Evolutionary conservation across 2,113 vertebrate genomes (phyloP).

Genomic region (Ameiurus melas): DNA sequence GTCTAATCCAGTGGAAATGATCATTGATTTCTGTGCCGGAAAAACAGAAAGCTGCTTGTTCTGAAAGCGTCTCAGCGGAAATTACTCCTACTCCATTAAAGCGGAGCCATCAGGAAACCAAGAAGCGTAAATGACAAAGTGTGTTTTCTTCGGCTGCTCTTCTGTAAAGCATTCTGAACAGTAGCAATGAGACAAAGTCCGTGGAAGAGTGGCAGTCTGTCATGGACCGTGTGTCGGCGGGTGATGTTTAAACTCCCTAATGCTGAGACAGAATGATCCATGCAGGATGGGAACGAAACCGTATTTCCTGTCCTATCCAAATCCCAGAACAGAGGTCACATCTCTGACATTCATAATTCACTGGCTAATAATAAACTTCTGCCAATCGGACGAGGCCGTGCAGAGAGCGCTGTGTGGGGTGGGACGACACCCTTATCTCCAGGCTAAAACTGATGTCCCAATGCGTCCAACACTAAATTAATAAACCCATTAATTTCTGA

Average conservation of each 20-base stretch:
- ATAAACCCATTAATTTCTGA: neutral
- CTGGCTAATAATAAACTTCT: conserved; percentile 10
- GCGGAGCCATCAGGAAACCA: neutral
- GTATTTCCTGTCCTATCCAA: neutral
- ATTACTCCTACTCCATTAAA: conserved; percentile 35
- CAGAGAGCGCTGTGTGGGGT: neutral
- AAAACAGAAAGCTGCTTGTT: conserved; percentile 20
- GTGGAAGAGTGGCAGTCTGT: neutral
- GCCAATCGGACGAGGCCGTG: neutral
- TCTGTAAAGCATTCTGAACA: neutral
- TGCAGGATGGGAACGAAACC: neutral
- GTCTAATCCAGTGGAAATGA: conserved; percentile 32
- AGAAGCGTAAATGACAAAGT: conserved; percentile 24
- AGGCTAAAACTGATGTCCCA: neutral
- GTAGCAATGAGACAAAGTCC: neutral
- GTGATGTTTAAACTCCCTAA: neutral
- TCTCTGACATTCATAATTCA: neutral
- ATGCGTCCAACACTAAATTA: conserved; percentile 16
- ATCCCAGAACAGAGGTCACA: conserved; percentile 6
- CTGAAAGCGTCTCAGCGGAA: conserved; percentile 22
- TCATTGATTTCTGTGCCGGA: conserved; percentile 23
- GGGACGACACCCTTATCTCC: neutral
- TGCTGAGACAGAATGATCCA: neutral
- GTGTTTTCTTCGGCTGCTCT: neutral
- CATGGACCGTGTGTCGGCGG: neutral